phyloP scores from a whole-genome alignment of 2,797 vertebrate species.

The Streptopelia turtur region DNA sequence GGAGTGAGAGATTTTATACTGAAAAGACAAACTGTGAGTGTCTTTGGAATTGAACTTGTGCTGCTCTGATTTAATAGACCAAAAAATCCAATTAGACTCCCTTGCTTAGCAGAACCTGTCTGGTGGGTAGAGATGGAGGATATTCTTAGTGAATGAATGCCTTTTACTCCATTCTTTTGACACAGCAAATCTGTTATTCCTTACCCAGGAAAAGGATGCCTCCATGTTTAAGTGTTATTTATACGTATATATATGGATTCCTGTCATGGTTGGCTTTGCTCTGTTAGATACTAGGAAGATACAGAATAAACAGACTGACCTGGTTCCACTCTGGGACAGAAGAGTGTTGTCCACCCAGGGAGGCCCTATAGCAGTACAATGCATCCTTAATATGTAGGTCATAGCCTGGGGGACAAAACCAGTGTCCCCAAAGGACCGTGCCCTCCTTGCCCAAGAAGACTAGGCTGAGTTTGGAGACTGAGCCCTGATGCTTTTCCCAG shows the following conservation, averaged over 20 bases:
- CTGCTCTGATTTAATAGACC: constrained; percentile 61
- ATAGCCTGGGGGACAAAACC: neutral
- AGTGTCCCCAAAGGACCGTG: fast-evolving
- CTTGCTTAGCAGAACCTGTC: constrained; percentile 63
- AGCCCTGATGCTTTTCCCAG: neutral
- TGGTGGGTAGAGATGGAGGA: constrained; percentile 7
- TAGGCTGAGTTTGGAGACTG: neutral
- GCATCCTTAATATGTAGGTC: neutral
- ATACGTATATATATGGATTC: neutral
- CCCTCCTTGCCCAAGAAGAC: neutral
- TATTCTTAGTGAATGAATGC: neutral
- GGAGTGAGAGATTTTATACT: neutral
- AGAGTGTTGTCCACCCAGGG: neutral
- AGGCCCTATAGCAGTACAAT: neutral
- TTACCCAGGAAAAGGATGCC: constrained; percentile 41
- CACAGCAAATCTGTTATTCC: constrained; percentile 32
- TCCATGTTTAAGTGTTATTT: neutral
- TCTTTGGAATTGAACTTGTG: constrained; percentile 28
- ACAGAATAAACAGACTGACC: neutral
- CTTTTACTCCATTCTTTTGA: constrained; percentile 45
- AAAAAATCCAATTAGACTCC: constrained; percentile 56
- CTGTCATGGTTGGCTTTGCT: neutral
- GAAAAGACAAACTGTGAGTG: constrained; percentile 34
- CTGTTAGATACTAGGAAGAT: neutral
- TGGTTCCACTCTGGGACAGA: neutral